Base-by-base conservation (phyloP, 2,797 vertebrate species). In the Ispidina lecontei region DNA sequence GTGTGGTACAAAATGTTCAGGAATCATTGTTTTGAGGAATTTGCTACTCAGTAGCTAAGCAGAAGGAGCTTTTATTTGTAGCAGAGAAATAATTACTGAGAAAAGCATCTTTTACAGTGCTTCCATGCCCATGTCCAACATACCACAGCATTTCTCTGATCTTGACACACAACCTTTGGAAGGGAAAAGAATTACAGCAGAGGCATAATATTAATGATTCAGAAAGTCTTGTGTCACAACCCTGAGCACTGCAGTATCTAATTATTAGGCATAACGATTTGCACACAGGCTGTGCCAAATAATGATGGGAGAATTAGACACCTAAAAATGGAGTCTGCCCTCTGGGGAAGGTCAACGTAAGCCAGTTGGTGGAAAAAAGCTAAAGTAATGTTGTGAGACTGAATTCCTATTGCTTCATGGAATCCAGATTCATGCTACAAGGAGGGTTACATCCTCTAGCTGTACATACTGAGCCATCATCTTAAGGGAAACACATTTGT, bases 321-420 rank as follows among this genome's bases (percentile, higher is more conserved):
- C 89, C 87, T 93, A 90, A 94, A 95, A 94, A 90, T 47, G 92
- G 75, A 95, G 78, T 71, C 52, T 93, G 78, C 54, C 91, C 84
- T 90, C 62, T 43, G 78, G 65, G 29, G 62, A 90, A 94, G 84
- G 94, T 95, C 87, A 77, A 7, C 43, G 31, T 87, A 80, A 94
- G 69, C 60, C 68, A 93, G 16, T 16, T 89, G 88, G 33, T 59
- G n/a, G 71, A 33, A 70, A 86, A 93, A 87, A 76, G 26, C 14
- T 46, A 58, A 76, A 82, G 19, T 9, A 76, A 41, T 70, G 33
- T 23, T 84, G 44, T 68, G 26, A 58, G 29, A 74, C 75, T 80
- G 33, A 91, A 87, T 60, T 84, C 41, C 21, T 89, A 5, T 43
- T 80, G 51, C 6, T 6, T 80, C 25, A 46, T 19, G 62, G 26